Percentiles rank a stretch among this genome's conserved stretches.
Conservation (phyloP, 2,113 vertebrate species). For the Spheniscus mendiculus region DNA sequence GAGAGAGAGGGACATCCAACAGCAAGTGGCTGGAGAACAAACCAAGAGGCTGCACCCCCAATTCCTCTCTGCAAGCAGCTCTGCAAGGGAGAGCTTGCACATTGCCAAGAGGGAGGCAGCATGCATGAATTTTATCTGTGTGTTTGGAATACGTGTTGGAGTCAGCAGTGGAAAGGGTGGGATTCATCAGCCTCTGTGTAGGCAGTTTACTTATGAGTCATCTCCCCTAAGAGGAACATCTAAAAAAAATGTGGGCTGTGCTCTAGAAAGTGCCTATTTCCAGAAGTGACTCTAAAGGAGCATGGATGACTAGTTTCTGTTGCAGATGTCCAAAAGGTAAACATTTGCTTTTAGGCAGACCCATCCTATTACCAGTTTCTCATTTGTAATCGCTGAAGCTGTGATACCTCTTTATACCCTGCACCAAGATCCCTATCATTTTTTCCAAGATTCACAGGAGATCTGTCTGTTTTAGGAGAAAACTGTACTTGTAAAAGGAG, state of each 20-base stretch:
- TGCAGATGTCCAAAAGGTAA: not conserved
- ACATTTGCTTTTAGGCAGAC: not conserved
- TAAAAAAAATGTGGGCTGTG: not conserved
- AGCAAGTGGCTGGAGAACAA: not conserved
- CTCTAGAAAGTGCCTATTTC: not conserved
- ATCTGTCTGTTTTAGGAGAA: not conserved
- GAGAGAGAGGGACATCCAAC: not conserved
- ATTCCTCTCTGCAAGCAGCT: not conserved
- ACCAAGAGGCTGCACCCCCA: not conserved
- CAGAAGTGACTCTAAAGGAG: not conserved
- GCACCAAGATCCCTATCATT: not conserved
- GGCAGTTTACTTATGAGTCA: constrained; percentile 1
- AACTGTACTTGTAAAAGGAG: not conserved
- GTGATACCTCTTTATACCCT: not conserved
- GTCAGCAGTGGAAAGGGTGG: not conserved
- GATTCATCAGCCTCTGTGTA: not conserved
- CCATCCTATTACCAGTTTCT: not conserved
- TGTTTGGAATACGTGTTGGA: not conserved
- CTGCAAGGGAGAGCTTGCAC: not conserved
- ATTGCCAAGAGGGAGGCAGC: not conserved
- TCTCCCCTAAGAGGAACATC: not conserved
- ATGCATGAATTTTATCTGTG: not conserved
- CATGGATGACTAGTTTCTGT: not conserved
- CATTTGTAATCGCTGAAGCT: not conserved
- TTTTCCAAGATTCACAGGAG: not conserved